phyloP scores from a whole-genome alignment of 2,113 vertebrate genomes.

The Aix galericulata region DNA sequence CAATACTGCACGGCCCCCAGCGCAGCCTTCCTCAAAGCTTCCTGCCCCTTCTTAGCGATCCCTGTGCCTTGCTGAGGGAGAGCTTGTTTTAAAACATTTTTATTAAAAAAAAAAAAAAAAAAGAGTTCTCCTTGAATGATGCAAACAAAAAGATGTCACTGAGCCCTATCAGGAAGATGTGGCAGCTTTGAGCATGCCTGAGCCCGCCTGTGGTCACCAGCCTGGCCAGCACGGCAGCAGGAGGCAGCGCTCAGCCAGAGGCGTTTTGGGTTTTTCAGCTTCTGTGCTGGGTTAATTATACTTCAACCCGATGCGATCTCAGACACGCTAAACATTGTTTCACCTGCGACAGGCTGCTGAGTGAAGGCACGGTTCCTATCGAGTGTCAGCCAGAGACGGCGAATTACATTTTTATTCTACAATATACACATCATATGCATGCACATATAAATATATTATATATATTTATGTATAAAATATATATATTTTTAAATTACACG shows the following conservation, averaged over 20 bases:
- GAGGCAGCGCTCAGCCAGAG: not conserved
- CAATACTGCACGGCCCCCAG: not conserved
- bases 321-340: not conserved
- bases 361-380: not conserved
- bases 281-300: not conserved
- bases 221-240: not conserved
- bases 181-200: not conserved
- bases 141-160: not conserved
- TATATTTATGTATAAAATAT: no score
- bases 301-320: not conserved
- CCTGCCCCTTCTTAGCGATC: not conserved
- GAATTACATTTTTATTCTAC: not conserved
- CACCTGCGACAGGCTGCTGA: not conserved
- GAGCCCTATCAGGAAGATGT: not conserved
- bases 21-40: not conserved
- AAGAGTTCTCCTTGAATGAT: not conserved
- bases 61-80: not conserved
- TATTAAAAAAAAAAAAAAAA: not conserved
- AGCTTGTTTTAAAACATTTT: not conserved
- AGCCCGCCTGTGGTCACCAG: accelerated
- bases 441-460: no score
- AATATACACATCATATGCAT: no score
- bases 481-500: no score
- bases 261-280: not conserved
- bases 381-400: not conserved